phyloP scores from a whole-genome alignment of 2,888 invertebrate species.

The Metopia argyrocephala region DNA sequence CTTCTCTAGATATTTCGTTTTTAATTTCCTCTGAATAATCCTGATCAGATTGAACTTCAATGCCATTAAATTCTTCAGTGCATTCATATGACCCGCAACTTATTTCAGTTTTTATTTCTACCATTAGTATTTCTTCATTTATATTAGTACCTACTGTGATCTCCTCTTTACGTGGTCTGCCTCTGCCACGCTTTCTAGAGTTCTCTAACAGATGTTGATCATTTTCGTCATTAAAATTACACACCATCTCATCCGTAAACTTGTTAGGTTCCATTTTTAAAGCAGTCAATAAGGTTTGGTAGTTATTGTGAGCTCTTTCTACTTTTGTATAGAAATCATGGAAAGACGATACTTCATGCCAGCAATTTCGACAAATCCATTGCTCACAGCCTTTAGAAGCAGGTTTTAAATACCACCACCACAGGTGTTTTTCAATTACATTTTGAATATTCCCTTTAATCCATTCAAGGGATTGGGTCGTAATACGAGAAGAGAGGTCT shows the following conservation, averaged over 20 bases:
- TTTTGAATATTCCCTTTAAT: conserved; percentile 23
- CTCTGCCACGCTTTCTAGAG: neutral
- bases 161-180: neutral
- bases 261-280: no score
- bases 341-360: conserved; percentile 24
- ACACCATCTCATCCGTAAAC: neutral
- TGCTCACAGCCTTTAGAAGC: neutral
- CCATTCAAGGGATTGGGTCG: conserved; percentile 18
- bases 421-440: conserved; percentile 39
- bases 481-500: conserved; percentile 3
- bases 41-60: neutral
- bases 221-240: neutral
- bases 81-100: neutral
- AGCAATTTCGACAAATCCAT: conserved; percentile 36
- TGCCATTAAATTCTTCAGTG: neutral
- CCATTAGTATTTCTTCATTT: neutral
- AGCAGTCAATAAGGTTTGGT: neutral
- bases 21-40: neutral
- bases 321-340: conserved; percentile 16
- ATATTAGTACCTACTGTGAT: neutral
- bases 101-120: neutral
- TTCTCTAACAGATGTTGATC: neutral
- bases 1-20: neutral
- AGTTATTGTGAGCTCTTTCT: neutral
- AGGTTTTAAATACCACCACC: conserved; percentile 31